Evolutionary conservation across 2,797 vertebrate genomes (phyloP), one percentile per base, ranked within the genome.

Genomic region (Lithobates pipiens): DNA sequence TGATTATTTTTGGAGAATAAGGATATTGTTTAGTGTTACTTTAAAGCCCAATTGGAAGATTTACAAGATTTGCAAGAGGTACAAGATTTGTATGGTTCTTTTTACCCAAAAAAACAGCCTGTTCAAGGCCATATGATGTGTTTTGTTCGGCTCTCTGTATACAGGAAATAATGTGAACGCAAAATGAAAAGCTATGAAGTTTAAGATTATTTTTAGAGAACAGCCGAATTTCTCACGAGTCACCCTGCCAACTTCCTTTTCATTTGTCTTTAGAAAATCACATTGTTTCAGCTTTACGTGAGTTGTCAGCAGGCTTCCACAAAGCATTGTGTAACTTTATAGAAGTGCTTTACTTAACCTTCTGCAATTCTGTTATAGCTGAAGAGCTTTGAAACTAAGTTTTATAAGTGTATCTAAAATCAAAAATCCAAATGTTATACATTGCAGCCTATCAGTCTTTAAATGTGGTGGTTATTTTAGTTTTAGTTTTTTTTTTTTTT

Each of bases 121-220:
- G 39, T 57, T 34, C 69, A 18, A 23, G 21, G 69, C 79, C 50
- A 42, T 69, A 72, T 11, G 34, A 81, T 61, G 13, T 81, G 69
- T 72, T 80, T 73, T 82, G 79, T 73, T 81, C 42, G 5, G 65
- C 46, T 72, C 39, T 83, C 81, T 67, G 21, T 15, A 61, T 27
- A 67, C 72, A 75, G 81, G 57, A 83, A 83, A 68, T 67, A 67
- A 76, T 68, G 27, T 76, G 25, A 76, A 72, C 29, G 42, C 29
- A 79, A 79, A 73, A 85, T 80, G 83, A 67, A 73, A 65, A 61
- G 29, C 54, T 63, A 25, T 39, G 63, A 80, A 63, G 70, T 67
- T 78, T 71, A 27, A 74, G 25, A 85, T 65, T 80, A 85, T 73
- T 63, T 73, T 85, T 85, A 73, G 83, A 72, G 72, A 65, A 36